phyloP scores from a whole-genome alignment of 2,797 vertebrate species.

The Onychomys torridus region DNA sequence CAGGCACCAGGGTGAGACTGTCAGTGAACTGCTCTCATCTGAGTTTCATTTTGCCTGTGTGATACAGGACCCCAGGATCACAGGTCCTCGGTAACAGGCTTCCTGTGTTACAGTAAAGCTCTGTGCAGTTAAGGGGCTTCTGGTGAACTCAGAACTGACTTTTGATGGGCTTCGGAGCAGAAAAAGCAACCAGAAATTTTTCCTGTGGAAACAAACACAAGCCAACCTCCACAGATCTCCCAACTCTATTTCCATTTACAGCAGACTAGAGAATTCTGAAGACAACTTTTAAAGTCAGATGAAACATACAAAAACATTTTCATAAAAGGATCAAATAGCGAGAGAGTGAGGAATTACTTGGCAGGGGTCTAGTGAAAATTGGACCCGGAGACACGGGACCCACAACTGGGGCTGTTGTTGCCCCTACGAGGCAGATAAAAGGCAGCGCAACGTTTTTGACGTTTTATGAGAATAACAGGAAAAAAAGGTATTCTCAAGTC shows the following conservation, averaged over 20 bases:
- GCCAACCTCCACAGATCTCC: neutral
- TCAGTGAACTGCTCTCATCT: neutral
- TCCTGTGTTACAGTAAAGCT: neutral
- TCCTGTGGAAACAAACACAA: neutral
- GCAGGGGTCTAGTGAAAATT: conserved; percentile 1
- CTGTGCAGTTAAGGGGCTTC: neutral
- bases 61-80: neutral
- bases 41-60: neutral
- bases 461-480: neutral
- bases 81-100: neutral
- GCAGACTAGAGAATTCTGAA: neutral
- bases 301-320: conserved; percentile 20
- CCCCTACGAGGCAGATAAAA: neutral
- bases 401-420: neutral
- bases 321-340: neutral
- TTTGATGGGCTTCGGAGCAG: neutral
- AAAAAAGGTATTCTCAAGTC: neutral
- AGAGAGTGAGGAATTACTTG: neutral
- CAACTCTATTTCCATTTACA: neutral
- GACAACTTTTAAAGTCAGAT: conserved; percentile 14
- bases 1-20: neutral
- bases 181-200: neutral
- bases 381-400: neutral
- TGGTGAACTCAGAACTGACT: neutral
- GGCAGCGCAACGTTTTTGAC: neutral